Percentiles rank a stretch among this genome's conserved stretches.
Evolutionary conservation across 35 echinoderm and acorn worm genomes (phyloP).

Genomic region (Holothuria glaberrima): DNA sequence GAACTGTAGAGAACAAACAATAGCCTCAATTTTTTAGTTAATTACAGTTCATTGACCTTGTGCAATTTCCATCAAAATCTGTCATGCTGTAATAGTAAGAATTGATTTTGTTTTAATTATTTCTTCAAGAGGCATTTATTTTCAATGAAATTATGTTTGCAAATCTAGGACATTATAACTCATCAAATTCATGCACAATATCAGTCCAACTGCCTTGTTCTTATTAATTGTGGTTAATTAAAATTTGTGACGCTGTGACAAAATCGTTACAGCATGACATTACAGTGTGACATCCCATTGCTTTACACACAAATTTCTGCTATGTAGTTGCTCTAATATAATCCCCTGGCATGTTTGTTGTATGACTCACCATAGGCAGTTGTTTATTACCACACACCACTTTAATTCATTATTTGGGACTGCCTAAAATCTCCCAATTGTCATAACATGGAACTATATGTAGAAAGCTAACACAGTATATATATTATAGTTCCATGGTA

Average conservation of each 20-base stretch:
- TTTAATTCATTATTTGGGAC: neutral
- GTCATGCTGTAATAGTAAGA: neutral
- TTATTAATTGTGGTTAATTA: neutral
- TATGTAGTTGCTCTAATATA: neutral
- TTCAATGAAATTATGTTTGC: conserved; percentile 12
- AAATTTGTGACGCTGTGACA: neutral
- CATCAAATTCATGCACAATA: neutral
- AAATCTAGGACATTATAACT: conserved; percentile 8
- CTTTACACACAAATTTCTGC: neutral
- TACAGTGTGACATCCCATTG: neutral
- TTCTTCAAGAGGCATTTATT: conserved; percentile 19
- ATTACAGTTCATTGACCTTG: conserved; percentile 9
- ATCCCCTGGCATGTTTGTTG: conserved; percentile 4
- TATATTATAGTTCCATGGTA: neutral
- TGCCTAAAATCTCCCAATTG: neutral
- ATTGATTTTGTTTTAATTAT: neutral
- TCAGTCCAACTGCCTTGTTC: neutral
- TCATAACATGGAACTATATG: neutral
- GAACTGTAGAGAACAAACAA: neutral
- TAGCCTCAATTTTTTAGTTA: conserved; percentile 12
- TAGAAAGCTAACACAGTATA: neutral
- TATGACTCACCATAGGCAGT: conserved; percentile 1
- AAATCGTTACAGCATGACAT: neutral
- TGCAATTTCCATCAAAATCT: neutral
- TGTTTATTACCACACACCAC: neutral